These are phyloP conservation scores for Papilio dardanus DNA, from an alignment of 1,140 invertebrate species.

Conservation along the genomic window DNA sequence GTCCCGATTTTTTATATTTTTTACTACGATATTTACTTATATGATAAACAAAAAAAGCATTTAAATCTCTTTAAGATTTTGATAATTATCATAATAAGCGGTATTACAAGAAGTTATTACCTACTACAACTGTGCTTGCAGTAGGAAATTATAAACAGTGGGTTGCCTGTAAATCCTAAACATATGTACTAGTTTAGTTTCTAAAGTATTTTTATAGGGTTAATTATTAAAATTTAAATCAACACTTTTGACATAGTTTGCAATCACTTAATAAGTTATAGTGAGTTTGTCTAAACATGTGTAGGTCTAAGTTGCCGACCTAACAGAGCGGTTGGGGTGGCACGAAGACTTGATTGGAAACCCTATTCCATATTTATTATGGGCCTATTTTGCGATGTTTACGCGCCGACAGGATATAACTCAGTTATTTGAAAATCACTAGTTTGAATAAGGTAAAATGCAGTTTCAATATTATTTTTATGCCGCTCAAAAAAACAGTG, in stretches of 20 bases:
- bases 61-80: not conserved
- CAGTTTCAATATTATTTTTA: not conserved
- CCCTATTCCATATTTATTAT: constrained; percentile 82
- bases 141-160: too few species aligned
- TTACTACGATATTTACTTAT: not conserved
- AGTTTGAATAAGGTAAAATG: constrained; percentile 40
- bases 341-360: constrained; percentile 78
- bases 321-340: constrained; percentile 53
- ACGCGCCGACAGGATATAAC: constrained; percentile 60
- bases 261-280: not conserved
- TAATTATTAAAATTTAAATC: too few species aligned
- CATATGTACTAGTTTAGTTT: too few species aligned
- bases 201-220: too few species aligned
- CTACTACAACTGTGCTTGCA: too few species aligned
- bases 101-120: not conserved
- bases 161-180: too few species aligned
- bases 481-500: too few species aligned
- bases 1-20: constrained; percentile 29
- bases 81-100: not conserved
- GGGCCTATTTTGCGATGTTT: constrained; percentile 79
- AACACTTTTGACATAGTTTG: not conserved
- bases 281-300: constrained; percentile 42
- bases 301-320: constrained; percentile 46
- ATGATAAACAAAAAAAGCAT: too few species aligned
- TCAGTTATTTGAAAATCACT: constrained; percentile 49